These are phyloP conservation scores for Aphodius sticticus DNA, from an alignment of 2,888 invertebrate species.

Conservation along the genomic window DNA sequence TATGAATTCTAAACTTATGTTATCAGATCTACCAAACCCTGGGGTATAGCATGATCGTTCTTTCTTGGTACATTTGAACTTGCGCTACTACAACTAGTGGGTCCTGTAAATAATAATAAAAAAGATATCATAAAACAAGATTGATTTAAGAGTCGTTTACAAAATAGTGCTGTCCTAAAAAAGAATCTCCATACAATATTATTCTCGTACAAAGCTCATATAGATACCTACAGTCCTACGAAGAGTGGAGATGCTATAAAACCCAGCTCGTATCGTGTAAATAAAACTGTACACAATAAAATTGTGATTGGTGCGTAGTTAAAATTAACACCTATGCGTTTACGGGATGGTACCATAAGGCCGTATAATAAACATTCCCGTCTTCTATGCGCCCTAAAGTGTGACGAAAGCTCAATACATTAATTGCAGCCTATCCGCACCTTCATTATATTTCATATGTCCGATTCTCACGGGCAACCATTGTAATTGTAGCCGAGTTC, in stretches of 20 bases:
- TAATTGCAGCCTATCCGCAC: not conserved
- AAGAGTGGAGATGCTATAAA: not conserved
- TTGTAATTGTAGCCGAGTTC: not conserved
- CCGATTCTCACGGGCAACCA: not conserved
- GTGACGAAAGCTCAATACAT: slow-evolving; percentile 4
- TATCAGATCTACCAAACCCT: too few relatives aligned
- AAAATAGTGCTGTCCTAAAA: not conserved
- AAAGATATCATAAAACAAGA: not conserved
- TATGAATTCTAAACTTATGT: too few relatives aligned
- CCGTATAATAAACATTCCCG: not conserved
- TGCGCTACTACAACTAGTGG: not conserved
- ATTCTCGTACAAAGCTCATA: not conserved
- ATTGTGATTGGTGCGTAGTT: not conserved
- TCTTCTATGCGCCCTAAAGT: not conserved
- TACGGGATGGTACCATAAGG: not conserved
- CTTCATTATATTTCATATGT: slow-evolving; percentile 4
- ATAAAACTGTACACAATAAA: not conserved
- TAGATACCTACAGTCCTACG: not conserved
- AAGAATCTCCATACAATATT: not conserved
- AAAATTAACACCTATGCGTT: slow-evolving; percentile 4
- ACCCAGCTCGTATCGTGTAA: not conserved
- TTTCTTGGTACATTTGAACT: not conserved
- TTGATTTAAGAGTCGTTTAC: not conserved
- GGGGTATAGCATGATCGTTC: too few relatives aligned
- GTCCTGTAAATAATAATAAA: slow-evolving; percentile 23